Percentiles rank a stretch among this genome's conserved stretches.
These are phyloP conservation scores for Alexandromys fortis DNA, from an alignment of 2,113 vertebrate species.

Conservation along the genomic window DNA sequence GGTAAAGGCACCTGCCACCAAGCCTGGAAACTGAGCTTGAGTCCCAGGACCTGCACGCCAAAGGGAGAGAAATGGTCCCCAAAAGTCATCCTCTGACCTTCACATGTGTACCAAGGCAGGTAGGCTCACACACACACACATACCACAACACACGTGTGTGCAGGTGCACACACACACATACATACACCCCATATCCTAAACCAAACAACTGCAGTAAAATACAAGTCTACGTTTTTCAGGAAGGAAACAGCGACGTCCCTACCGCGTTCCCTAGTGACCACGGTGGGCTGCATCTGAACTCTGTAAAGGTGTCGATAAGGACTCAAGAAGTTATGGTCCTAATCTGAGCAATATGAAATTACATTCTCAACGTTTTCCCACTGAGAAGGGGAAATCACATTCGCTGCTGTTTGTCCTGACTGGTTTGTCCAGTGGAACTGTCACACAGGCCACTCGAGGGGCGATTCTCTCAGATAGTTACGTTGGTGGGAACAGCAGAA, in stretches of 20 bases:
- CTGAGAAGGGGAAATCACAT: neutral
- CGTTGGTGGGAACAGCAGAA: neutral
- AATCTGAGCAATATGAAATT: neutral
- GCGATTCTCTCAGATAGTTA: neutral
- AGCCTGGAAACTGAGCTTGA: neutral
- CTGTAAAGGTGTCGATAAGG: neutral
- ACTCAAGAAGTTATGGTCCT: neutral
- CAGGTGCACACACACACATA: neutral
- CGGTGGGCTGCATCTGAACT: neutral
- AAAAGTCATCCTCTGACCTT: neutral
- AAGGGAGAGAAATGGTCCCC: neutral
- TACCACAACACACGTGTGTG: neutral
- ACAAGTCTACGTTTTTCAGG: neutral
- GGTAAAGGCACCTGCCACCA: neutral
- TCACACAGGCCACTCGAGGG: slow-evolving; percentile 21
- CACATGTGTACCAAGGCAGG: neutral
- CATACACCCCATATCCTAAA: neutral
- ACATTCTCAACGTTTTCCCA: neutral
- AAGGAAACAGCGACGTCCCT: neutral
- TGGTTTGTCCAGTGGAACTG: neutral
- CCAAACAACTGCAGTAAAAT: neutral
- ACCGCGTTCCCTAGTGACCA: neutral
- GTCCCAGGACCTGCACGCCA: neutral
- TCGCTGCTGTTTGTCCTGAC: neutral
- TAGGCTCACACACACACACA: neutral